Evolutionary conservation across 1,140 invertebrate genomes (phyloP).

Genomic region (Dinothrombium tinctorium): DNA sequence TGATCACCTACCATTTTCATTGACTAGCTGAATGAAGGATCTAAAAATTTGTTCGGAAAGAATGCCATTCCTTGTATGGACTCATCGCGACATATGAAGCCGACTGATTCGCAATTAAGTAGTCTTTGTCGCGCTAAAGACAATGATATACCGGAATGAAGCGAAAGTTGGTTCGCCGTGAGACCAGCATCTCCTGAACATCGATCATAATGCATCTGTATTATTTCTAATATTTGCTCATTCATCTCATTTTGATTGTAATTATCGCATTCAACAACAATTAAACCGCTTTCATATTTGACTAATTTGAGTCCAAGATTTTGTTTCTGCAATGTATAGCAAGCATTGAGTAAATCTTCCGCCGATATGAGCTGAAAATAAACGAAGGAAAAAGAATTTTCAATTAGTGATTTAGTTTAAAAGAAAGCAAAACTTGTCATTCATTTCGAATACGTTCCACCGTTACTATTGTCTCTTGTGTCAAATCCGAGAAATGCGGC

Average conservation of each 20-base stretch:
- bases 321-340: constrained; percentile 34
- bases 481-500: too few species aligned
- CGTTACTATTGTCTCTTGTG: too few species aligned
- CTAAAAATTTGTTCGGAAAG: constrained; percentile 41
- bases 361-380: constrained; percentile 60
- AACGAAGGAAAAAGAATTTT: constrained; percentile 4
- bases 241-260: constrained; percentile 52
- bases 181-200: constrained; percentile 28
- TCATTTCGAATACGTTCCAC: too few species aligned
- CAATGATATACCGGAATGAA: constrained; percentile 53
- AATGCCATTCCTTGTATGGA: constrained; percentile 74
- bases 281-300: constrained; percentile 68
- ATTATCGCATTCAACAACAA: constrained; percentile 53
- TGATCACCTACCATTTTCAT: too few species aligned
- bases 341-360: constrained; percentile 79
- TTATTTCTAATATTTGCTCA: constrained; percentile 37
- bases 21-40: too few species aligned
- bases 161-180: constrained; percentile 61
- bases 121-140: constrained; percentile 41
- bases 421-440: not conserved
- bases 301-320: constrained; percentile 38
- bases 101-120: constrained; percentile 51
- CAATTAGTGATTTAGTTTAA: not conserved
- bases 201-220: constrained; percentile 30
- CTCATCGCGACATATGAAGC: constrained; percentile 72